These are phyloP conservation scores for Drosophila sturtevanti DNA, from an alignment of 1,140 invertebrate genomes.

Conservation along the genomic window DNA sequence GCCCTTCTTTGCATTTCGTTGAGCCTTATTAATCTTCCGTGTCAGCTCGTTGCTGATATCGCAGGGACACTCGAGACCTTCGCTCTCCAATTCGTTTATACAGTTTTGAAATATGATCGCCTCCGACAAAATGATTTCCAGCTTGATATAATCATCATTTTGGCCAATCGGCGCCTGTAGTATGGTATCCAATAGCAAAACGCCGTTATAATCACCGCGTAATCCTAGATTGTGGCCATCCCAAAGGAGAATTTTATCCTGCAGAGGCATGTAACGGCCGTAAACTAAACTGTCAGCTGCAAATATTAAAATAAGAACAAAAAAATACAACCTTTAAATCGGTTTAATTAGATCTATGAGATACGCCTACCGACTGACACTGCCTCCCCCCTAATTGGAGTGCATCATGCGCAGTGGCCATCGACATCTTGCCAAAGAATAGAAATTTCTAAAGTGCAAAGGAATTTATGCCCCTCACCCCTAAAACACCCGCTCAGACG, in stretches of 20 bases:
- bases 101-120: conserved; percentile 92
- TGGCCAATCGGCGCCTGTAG: conserved; percentile 90
- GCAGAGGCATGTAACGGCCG: conserved; percentile 89
- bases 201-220: conserved; percentile 94
- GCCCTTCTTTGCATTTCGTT: conserved; percentile 88
- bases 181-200: conserved; percentile 93
- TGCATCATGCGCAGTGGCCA: conserved; percentile 20
- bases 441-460: conserved; percentile 6
- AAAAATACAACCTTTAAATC: too few relatives aligned
- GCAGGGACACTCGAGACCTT: conserved; percentile 88
- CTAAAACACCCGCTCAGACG: neutral
- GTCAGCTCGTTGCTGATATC: conserved; percentile 91
- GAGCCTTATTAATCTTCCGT: conserved; percentile 88
- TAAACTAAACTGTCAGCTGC: conserved; percentile 70
- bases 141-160: conserved; percentile 89
- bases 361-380: neutral
- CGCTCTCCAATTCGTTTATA: conserved; percentile 87
- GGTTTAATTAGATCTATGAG: conserved; percentile 3
- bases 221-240: conserved; percentile 91
- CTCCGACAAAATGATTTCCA: conserved; percentile 94
- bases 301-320: neutral
- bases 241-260: conserved; percentile 92
- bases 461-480: neutral
- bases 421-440: conserved; percentile 1
- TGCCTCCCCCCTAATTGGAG: neutral